Evolutionary conservation across 2,113 vertebrate genomes (phyloP).

Genomic region (Kobus ellipsiprymnus): DNA sequence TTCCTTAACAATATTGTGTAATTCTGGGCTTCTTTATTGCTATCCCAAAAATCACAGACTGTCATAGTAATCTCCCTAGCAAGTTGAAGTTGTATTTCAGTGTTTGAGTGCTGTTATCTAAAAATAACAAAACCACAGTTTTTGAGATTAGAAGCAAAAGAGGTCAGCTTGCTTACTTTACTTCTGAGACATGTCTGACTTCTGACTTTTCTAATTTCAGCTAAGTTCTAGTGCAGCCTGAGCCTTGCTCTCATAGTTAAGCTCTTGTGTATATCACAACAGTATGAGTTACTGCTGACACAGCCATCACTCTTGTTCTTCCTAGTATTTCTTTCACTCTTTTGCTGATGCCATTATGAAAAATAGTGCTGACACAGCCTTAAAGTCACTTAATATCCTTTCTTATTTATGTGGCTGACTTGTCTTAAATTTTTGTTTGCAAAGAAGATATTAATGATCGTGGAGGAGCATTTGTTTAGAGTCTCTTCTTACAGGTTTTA

Average conservation of each 20-base stretch:
- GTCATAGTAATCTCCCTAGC: neutral
- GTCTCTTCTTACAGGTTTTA: neutral
- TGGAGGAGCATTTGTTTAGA: neutral
- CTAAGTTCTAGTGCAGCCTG: neutral
- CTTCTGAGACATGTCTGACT: neutral
- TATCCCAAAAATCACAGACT: neutral
- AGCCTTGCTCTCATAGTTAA: neutral
- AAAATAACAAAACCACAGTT: conserved; percentile 22
- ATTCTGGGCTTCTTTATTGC: neutral
- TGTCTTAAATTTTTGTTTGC: conserved; percentile 11
- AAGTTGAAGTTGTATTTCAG: conserved; percentile 48
- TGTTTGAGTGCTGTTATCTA: neutral
- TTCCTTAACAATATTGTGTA: neutral
- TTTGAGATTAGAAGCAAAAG: conserved; percentile 43
- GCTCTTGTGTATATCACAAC: neutral
- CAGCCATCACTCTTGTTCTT: neutral
- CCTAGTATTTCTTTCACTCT: conserved; percentile 34
- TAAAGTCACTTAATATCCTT: neutral
- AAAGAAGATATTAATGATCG: neutral
- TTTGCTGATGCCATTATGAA: conserved; percentile 39
- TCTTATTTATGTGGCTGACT: neutral
- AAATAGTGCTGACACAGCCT: conserved; percentile 16
- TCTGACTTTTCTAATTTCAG: neutral
- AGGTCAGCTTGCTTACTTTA: conserved; percentile 23
- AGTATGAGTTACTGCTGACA: conserved; percentile 33